Evolutionary conservation across 2,888 invertebrate species (phyloP).

Genomic region (Phaedon cochleariae): DNA sequence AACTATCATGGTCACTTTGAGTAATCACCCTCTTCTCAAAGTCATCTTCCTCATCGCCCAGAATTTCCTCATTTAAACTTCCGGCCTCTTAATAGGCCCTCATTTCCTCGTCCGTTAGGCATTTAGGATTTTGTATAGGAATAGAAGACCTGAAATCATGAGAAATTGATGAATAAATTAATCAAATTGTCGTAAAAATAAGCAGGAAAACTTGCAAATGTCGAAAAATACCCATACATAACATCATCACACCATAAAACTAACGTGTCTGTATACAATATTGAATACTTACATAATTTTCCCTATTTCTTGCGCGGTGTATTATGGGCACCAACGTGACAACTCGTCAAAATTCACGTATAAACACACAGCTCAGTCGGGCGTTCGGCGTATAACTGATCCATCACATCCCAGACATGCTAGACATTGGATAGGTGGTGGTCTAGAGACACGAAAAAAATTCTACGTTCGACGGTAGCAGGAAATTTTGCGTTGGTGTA

Average conservation of each 20-base stretch:
- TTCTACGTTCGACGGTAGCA: slow-evolving; percentile 12
- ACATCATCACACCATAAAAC: slow-evolving; percentile 14
- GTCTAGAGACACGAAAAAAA: slow-evolving; percentile 13
- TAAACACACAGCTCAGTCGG: slow-evolving; percentile 17
- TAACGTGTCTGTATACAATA: slow-evolving; percentile 10
- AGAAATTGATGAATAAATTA: background rate
- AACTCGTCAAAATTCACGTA: slow-evolving; percentile 12
- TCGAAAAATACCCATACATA: slow-evolving; percentile 11
- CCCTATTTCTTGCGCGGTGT: slow-evolving; percentile 10
- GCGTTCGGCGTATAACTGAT: slow-evolving; percentile 15
- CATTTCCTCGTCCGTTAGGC: slow-evolving; percentile 19
- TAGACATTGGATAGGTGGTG: slow-evolving; percentile 3
- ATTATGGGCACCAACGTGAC: slow-evolving; percentile 21
- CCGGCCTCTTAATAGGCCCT: slow-evolving; percentile 16
- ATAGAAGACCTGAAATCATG: slow-evolving; percentile 11
- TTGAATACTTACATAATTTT: slow-evolving; percentile 18
- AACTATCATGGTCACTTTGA: slow-evolving; percentile 20
- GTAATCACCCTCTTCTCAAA: no score
- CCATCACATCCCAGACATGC: slow-evolving; percentile 9
- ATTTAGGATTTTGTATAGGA: slow-evolving; percentile 14
- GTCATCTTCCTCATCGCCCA: slow-evolving; percentile 17
- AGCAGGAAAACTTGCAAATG: slow-evolving; percentile 1
- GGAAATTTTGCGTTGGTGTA: slow-evolving; percentile 21
- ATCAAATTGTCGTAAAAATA: no score
- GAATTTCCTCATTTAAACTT: slow-evolving; percentile 14